Percentiles rank a stretch among this genome's conserved stretches.
Conservation (phyloP, 2,888 invertebrate genomes). For the Torymus tubicola region DNA sequence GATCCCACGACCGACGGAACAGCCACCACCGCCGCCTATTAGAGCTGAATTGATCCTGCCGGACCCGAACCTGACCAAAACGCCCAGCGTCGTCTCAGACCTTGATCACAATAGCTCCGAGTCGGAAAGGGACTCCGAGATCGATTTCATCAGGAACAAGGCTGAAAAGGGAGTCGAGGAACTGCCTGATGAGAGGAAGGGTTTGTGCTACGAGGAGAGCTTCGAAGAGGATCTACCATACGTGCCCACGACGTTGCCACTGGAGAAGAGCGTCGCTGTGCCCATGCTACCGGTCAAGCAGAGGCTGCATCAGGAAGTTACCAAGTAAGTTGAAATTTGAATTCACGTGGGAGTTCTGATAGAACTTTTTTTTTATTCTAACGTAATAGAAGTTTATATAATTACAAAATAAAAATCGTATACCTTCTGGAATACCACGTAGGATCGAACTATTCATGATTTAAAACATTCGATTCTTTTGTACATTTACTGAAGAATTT, state of each 20-base stretch:
- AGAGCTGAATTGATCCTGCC: conserved; percentile 34
- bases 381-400: too few species aligned
- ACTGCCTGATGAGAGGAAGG: conserved; percentile 82
- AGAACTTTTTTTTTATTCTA: background rate
- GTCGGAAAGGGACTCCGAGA: conserved; percentile 85
- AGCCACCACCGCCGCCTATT: conserved; percentile 54
- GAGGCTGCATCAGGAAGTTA: conserved; percentile 75
- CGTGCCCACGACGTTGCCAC: conserved; percentile 92
- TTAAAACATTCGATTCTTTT: too few species aligned
- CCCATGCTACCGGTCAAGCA: conserved; percentile 89
- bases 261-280: conserved; percentile 88
- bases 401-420: too few species aligned
- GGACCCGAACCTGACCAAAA: conserved; percentile 63
- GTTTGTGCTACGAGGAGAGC: conserved; percentile 88
- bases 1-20: conserved; percentile 15
- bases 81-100: conserved; percentile 69
- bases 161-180: conserved; percentile 79
- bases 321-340: background rate
- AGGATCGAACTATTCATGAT: too few species aligned
- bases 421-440: too few species aligned
- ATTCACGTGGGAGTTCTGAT: too few species aligned
- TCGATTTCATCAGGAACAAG: conserved; percentile 74
- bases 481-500: too few species aligned
- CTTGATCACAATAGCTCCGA: conserved; percentile 79
- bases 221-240: conserved; percentile 90